Conservation (phyloP, 64 coral and sea anemone genomes). For the Hydrozoanthus tunicans region DNA sequence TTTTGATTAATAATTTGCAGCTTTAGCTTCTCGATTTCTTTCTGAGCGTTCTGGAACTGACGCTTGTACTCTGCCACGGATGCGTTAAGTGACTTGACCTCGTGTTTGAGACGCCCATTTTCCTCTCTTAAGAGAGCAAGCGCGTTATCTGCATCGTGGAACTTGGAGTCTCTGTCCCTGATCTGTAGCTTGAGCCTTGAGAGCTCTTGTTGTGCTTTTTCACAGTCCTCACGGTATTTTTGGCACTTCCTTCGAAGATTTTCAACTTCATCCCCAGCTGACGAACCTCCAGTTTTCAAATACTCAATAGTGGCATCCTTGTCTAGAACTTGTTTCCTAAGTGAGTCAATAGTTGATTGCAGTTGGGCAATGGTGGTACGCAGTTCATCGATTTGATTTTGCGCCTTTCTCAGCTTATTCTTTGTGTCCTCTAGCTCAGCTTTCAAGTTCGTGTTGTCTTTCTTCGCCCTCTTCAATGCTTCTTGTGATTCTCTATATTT, state of each 20-base stretch:
- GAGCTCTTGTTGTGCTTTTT: slow-evolving; percentile 70
- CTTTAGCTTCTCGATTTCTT: slow-evolving; percentile 76
- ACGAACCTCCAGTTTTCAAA: slow-evolving; percentile 48
- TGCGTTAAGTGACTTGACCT: slow-evolving; percentile 64
- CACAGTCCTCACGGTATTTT: slow-evolving; percentile 68
- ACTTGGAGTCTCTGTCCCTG: slow-evolving; percentile 71
- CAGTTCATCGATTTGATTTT: slow-evolving; percentile 57
- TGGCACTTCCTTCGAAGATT: slow-evolving; percentile 73
- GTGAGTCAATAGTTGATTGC: slow-evolving; percentile 67
- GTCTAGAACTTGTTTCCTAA: slow-evolving; percentile 46
- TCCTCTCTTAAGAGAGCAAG: slow-evolving; percentile 70
- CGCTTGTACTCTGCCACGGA: slow-evolving; percentile 61
- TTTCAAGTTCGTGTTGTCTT: slow-evolving; percentile 54
- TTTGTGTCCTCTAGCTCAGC: slow-evolving; percentile 76
- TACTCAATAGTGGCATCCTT: slow-evolving; percentile 51
- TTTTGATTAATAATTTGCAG: slow-evolving; percentile 65
- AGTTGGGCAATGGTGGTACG: slow-evolving; percentile 54
- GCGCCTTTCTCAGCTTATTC: slow-evolving; percentile 67
- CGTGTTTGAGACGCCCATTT: slow-evolving; percentile 78
- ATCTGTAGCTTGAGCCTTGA: slow-evolving; percentile 69
- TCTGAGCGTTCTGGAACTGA: slow-evolving; percentile 73
- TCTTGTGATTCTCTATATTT: slow-evolving; percentile 51
- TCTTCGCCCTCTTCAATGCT: slow-evolving; percentile 59
- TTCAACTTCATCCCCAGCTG: slow-evolving; percentile 48
- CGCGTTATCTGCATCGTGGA: slow-evolving; percentile 63